Percentiles rank a stretch among this genome's conserved stretches.
phyloP scores from a whole-genome alignment of 2,113 vertebrate genomes.

The Bubo blakistoni region DNA sequence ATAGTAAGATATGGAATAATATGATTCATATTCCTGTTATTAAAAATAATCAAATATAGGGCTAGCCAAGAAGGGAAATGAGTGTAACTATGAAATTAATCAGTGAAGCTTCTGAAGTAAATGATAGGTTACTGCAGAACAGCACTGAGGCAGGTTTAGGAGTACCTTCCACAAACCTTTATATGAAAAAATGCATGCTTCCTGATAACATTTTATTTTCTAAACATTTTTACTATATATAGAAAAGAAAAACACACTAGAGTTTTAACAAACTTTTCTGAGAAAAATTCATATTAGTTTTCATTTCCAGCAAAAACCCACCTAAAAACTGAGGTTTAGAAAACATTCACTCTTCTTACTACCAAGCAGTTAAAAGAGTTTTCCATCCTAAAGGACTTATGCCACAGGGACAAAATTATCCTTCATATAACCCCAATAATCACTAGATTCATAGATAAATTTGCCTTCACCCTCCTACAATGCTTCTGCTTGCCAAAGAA shows the following conservation, averaged over 20 bases:
- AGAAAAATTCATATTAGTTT: not conserved
- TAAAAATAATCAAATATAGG: conserved; percentile 44
- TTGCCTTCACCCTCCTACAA: not conserved
- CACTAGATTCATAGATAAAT: not conserved
- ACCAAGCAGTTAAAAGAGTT: not conserved
- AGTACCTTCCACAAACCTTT: not conserved
- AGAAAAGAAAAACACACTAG: not conserved
- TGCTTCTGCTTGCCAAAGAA: not conserved
- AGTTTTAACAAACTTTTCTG: not conserved
- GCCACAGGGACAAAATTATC: not conserved
- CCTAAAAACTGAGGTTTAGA: not conserved
- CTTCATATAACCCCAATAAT: not conserved
- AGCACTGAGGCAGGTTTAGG: not conserved
- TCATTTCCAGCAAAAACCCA: not conserved
- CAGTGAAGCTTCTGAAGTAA: conserved; percentile 19
- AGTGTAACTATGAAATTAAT: conserved; percentile 18
- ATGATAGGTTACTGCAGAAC: not conserved
- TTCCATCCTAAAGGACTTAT: not conserved
- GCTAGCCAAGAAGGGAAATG: conserved; percentile 24
- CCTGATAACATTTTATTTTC: not conserved
- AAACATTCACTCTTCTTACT: not conserved
- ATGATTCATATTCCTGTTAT: conserved; percentile 11
- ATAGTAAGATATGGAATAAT: not conserved
- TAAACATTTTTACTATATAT: not conserved
- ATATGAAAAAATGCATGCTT: not conserved